A percentile compares a stretch with the other conserved stretches of the same genome.
Evolutionary conservation across 2,797 vertebrate genomes (phyloP).

Genomic region (Poeciliopsis gracilis): DNA sequence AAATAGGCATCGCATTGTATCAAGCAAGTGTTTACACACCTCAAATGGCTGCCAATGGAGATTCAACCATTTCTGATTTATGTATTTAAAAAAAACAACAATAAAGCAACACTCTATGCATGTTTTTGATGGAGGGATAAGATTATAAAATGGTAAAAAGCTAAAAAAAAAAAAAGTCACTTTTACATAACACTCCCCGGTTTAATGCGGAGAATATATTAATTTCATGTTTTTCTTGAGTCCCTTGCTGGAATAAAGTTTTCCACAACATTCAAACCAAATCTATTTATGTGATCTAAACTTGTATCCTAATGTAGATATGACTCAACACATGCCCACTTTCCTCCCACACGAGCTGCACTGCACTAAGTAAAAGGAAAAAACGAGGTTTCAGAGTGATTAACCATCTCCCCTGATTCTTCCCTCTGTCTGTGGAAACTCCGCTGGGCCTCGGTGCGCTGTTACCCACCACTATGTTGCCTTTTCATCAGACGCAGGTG

Average conservation of each 20-base stretch:
- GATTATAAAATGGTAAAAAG: no score
- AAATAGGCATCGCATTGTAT: no score
- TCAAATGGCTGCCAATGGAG: no score
- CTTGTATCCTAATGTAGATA: constrained; percentile 18
- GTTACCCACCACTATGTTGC: constrained; percentile 29
- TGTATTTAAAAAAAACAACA: no score
- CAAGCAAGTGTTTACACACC: no score
- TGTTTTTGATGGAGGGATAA: no score
- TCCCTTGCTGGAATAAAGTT: constrained; percentile 6
- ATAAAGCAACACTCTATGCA: no score
- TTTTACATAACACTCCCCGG: no score
- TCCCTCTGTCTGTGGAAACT: constrained; percentile 25
- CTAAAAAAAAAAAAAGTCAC: no score
- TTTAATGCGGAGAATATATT: background rate
- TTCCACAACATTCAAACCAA: constrained; percentile 8
- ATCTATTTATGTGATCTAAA: background rate
- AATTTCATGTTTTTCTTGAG: background rate
- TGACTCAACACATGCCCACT: constrained; percentile 37
- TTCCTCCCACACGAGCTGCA: constrained; percentile 37
- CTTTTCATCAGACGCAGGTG: constrained; percentile 59
- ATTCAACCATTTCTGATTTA: no score
- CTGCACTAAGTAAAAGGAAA: constrained; percentile 24
- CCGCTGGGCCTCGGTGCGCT: constrained; percentile 36
- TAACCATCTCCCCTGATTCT: constrained; percentile 40
- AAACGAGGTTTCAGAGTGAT: constrained; percentile 37